Conservation (phyloP, 2,113 vertebrate genomes). For the Apodemus sylvaticus region DNA sequence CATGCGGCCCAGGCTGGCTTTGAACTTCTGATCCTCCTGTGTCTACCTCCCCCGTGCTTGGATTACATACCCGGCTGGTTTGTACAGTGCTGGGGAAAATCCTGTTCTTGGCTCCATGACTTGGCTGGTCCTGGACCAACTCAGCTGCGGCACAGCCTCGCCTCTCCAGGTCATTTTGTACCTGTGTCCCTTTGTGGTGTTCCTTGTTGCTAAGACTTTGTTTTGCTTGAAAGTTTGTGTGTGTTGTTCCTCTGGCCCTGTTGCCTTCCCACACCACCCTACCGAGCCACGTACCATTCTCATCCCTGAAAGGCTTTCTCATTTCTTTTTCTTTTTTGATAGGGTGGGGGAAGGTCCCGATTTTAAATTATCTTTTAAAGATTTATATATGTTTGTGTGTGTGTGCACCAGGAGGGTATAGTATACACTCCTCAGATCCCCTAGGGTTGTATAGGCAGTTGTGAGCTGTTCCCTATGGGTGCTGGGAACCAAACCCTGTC, state of each 20-base stretch:
- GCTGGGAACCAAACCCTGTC: background rate
- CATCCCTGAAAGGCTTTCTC: background rate
- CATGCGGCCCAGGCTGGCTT: background rate
- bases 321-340: background rate
- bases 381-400: background rate
- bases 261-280: fast-evolving
- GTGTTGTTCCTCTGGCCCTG: background rate
- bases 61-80: too few relatives aligned
- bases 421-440: background rate
- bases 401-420: background rate
- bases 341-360: background rate
- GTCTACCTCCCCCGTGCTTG: background rate
- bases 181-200: background rate
- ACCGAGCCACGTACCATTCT: background rate
- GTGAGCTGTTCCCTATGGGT: background rate
- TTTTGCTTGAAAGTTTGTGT: background rate
- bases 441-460: background rate
- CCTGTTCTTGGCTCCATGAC: background rate
- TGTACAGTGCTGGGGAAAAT: background rate
- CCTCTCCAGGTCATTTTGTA: background rate
- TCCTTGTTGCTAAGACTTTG: background rate
- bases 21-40: background rate
- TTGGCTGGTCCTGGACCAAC: background rate
- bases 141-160: background rate
- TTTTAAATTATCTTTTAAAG: background rate